Evolutionary conservation across 1,140 invertebrate genomes (phyloP).

Genomic region (Megalopta genalis): DNA sequence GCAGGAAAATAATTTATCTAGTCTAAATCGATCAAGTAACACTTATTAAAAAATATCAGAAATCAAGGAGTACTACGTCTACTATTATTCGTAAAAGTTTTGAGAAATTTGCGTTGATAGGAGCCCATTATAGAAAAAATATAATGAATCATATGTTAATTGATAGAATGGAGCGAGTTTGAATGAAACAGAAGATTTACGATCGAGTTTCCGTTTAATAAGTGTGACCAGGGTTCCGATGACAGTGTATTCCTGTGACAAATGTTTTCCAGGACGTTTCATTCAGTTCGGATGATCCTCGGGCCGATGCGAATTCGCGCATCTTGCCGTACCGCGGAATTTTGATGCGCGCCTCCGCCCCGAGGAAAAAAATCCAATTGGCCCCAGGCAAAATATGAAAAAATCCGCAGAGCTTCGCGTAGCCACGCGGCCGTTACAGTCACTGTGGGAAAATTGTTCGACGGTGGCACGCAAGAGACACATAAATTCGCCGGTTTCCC

Average conservation of each 20-base stretch:
- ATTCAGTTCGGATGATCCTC: background rate
- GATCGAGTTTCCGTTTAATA: no score
- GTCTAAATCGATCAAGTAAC: no score
- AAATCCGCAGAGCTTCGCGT: background rate
- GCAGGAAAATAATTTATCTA: no score
- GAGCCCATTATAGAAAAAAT: no score
- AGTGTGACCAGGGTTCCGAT: background rate
- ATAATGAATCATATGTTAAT: no score
- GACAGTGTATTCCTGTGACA: background rate
- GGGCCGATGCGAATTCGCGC: background rate
- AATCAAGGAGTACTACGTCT: no score
- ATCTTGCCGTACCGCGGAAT: slow-evolving; percentile 18
- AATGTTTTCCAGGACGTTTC: background rate
- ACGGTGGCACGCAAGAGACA: slow-evolving; percentile 23
- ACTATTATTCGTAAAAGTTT: no score
- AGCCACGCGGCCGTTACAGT: slow-evolving; percentile 9
- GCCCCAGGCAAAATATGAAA: slow-evolving; percentile 2
- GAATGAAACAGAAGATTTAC: no score
- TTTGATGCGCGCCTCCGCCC: slow-evolving; percentile 15
- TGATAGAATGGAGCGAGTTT: no score
- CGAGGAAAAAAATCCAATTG: slow-evolving; percentile 29
- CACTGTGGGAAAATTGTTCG: slow-evolving; percentile 32
- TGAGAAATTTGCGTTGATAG: no score
- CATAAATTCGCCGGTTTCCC: slow-evolving; percentile 42
- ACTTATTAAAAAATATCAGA: no score